A percentile compares a stretch with the other conserved stretches of the same genome.
Conservation (phyloP, 2,113 vertebrate genomes). For the Burhinus bistriatus region DNA sequence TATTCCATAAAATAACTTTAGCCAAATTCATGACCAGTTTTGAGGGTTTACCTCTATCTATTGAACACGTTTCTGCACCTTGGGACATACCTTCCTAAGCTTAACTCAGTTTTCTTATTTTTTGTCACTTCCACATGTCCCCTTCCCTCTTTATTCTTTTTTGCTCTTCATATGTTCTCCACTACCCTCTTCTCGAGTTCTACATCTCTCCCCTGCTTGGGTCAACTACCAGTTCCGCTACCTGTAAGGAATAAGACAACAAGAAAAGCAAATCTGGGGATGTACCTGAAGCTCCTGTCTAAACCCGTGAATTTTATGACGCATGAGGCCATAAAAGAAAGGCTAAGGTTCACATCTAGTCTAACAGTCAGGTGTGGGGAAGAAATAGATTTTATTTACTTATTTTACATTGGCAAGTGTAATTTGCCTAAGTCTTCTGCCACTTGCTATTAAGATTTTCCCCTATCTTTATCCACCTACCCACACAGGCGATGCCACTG, state of each 20-base stretch:
- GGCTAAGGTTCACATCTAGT: background rate
- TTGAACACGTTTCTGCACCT: background rate
- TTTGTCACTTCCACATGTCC: background rate
- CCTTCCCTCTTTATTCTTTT: background rate
- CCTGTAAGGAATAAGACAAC: background rate
- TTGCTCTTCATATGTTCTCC: no score
- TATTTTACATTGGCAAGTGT: background rate
- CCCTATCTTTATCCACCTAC: rapidly evolving
- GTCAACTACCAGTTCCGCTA: background rate
- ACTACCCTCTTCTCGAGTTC: background rate
- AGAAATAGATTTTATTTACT: background rate
- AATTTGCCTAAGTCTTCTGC: background rate
- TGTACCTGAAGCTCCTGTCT: background rate
- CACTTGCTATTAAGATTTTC: no score
- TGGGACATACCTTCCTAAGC: background rate
- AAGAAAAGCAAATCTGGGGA: background rate
- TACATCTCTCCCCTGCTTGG: background rate
- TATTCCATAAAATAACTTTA: background rate
- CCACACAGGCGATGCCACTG: rapidly evolving
- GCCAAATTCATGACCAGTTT: background rate
- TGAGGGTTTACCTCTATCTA: background rate
- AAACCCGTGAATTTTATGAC: rapidly evolving
- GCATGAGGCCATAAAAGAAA: background rate
- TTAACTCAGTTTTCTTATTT: background rate
- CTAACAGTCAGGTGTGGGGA: background rate